Conservation (phyloP, 2,113 vertebrate species). For the Oryzias woworae region DNA sequence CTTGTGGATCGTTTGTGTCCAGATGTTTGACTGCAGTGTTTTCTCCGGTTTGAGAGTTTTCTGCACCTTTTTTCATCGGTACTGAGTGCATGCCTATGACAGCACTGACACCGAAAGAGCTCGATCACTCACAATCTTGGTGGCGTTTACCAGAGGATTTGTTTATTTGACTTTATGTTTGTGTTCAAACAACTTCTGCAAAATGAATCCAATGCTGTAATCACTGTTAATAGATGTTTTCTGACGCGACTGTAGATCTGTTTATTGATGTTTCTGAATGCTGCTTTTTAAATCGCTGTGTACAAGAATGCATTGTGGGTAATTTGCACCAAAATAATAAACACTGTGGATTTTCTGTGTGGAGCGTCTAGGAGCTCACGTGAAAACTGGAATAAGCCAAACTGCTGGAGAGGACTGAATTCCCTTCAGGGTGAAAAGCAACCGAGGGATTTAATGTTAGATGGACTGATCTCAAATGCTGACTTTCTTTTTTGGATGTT, state of each 20-base stretch:
- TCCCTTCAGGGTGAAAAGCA: neutral
- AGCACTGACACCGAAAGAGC: conserved; percentile 2
- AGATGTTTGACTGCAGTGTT: neutral
- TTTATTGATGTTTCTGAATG: conserved; percentile 25
- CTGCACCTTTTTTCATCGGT: conserved; percentile 24
- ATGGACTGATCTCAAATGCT: neutral
- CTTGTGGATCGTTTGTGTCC: neutral
- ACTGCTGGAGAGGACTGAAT: neutral
- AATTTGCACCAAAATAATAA: conserved; percentile 7
- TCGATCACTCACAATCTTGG: conserved; percentile 1
- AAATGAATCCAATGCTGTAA: conserved; percentile 11
- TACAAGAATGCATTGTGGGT: conserved; percentile 42
- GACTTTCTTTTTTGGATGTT: neutral
- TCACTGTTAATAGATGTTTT: conserved; percentile 10
- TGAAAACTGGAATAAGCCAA: conserved; percentile 28
- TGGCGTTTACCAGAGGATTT: conserved; percentile 9
- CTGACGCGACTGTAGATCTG: conserved; percentile 27
- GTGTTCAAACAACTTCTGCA: conserved; percentile 2
- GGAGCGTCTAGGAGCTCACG: neutral
- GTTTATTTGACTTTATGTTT: conserved; percentile 13
- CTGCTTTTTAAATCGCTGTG: conserved; percentile 24
- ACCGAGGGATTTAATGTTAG: neutral
- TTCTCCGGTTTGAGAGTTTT: conserved; percentile 11
- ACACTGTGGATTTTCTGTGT: conserved; percentile 14
- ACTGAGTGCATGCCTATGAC: neutral